A percentile compares a stretch with the other conserved stretches of the same genome.
Evolutionary conservation across 1,140 invertebrate genomes (phyloP).

Genomic region (Macrobrachium rosenbergii): DNA sequence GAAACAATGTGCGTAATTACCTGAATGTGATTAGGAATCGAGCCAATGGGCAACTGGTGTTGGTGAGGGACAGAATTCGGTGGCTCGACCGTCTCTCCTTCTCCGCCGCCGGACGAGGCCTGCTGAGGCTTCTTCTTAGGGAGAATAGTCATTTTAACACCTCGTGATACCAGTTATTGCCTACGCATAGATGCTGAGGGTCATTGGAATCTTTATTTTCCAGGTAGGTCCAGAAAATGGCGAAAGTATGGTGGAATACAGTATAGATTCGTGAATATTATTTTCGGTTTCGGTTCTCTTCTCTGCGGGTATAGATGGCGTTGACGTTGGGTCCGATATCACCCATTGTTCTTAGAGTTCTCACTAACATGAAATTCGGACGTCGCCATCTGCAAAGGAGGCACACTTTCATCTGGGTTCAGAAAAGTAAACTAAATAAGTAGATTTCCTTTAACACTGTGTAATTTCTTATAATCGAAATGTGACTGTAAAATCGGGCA

Average conservation of each 20-base stretch:
- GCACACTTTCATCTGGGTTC: too few relatives aligned
- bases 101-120: conserved; percentile 37
- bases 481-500: too few relatives aligned
- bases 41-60: conserved; percentile 48
- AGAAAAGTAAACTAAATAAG: too few relatives aligned
- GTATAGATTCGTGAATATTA: conserved; percentile 49
- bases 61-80: conserved; percentile 25
- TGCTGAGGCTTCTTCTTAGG: conserved; percentile 60
- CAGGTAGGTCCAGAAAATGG: conserved; percentile 51
- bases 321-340: too few relatives aligned
- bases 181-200: neutral
- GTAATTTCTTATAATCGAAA: too few relatives aligned
- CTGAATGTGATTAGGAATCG: conserved; percentile 51
- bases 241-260: conserved; percentile 34
- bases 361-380: too few relatives aligned
- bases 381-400: too few relatives aligned
- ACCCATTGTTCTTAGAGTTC: too few relatives aligned
- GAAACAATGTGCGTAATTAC: neutral
- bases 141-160: conserved; percentile 43
- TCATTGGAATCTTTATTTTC: neutral
- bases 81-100: conserved; percentile 37
- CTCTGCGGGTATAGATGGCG: too few relatives aligned
- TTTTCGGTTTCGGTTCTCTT: conserved; percentile 17
- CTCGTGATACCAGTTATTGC: neutral
- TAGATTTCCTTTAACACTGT: too few relatives aligned